Evolutionary conservation across 2,888 invertebrate genomes (phyloP).

Genomic region (Drosophila antonietae): DNA sequence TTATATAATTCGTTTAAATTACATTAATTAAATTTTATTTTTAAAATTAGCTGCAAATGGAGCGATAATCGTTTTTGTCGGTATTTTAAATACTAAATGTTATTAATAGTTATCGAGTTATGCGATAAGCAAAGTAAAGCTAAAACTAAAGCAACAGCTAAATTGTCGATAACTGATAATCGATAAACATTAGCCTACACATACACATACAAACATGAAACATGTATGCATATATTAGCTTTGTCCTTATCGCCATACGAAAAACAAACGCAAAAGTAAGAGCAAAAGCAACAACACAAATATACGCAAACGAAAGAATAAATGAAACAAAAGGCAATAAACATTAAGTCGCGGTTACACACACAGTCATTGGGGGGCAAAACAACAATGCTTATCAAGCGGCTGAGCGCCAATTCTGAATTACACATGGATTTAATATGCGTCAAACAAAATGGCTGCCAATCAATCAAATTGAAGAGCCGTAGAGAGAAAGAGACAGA

Average conservation of each 20-base stretch:
- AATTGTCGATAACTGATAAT: slow-evolving; percentile 33
- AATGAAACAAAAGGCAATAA: slow-evolving; percentile 28
- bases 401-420: slow-evolving; percentile 43
- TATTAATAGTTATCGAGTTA: slow-evolving; percentile 19
- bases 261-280: background rate
- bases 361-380: slow-evolving; percentile 29
- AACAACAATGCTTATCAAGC: slow-evolving; percentile 42
- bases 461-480: slow-evolving; percentile 63
- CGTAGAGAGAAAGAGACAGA: slow-evolving; percentile 2
- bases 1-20: slow-evolving; percentile 32
- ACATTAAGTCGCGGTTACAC: slow-evolving; percentile 23
- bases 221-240: slow-evolving; percentile 17
- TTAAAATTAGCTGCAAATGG: slow-evolving; percentile 56
- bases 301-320: slow-evolving; percentile 6
- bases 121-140: slow-evolving; percentile 31
- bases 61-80: slow-evolving; percentile 24
- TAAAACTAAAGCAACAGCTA: slow-evolving; percentile 29
- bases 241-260: slow-evolving; percentile 18
- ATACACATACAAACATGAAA: slow-evolving; percentile 12
- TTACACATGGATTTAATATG: slow-evolving; percentile 50
- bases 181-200: slow-evolving; percentile 33
- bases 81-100: slow-evolving; percentile 27
- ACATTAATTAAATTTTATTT: slow-evolving; percentile 32
- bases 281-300: background rate
- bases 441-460: slow-evolving; percentile 65